A percentile compares a stretch with the other conserved stretches of the same genome.
phyloP scores from a whole-genome alignment of 2,888 invertebrate species.

The Leptopilina myrica region DNA sequence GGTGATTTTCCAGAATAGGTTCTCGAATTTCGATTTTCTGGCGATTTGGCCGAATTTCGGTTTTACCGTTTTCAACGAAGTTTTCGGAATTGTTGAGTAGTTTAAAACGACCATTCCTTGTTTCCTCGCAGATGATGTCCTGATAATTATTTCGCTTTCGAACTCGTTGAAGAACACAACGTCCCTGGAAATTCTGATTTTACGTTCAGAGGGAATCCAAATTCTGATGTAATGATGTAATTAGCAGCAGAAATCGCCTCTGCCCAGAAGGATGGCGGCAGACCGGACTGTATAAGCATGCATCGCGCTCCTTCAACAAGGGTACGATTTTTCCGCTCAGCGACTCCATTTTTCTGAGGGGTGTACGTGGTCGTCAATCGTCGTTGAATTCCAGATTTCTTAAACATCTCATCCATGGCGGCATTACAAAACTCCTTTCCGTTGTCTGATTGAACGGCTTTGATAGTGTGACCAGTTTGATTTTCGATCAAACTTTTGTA shows the following conservation, averaged over 20 bases:
- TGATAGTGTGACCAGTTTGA: slow-evolving; percentile 47
- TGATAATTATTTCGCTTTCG: neutral
- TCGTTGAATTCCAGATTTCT: slow-evolving; percentile 52
- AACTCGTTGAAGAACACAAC: slow-evolving; percentile 46
- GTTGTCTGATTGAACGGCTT: slow-evolving; percentile 48
- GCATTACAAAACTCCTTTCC: slow-evolving; percentile 46
- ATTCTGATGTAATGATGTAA: slow-evolving; percentile 16
- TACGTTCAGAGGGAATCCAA: slow-evolving; percentile 45
- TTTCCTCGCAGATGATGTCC: slow-evolving; percentile 25
- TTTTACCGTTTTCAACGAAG: neutral
- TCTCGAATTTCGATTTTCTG: neutral
- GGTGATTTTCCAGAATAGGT: too few species aligned
- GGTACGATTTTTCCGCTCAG: slow-evolving; percentile 54
- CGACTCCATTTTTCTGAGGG: slow-evolving; percentile 64
- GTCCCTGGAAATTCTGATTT: slow-evolving; percentile 46
- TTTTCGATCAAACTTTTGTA: slow-evolving; percentile 48
- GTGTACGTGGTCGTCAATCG: slow-evolving; percentile 57
- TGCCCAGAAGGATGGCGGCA: too few species aligned
- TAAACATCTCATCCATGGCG: slow-evolving; percentile 29
- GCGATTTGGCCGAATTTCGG: neutral
- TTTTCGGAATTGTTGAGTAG: neutral
- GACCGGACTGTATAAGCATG: too few species aligned
- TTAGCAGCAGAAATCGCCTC: too few species aligned
- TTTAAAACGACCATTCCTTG: slow-evolving; percentile 36
- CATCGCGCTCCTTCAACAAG: slow-evolving; percentile 42